These are phyloP conservation scores for Equus przewalskii DNA, from an alignment of 2,113 vertebrate genomes.

Conservation along the genomic window DNA sequence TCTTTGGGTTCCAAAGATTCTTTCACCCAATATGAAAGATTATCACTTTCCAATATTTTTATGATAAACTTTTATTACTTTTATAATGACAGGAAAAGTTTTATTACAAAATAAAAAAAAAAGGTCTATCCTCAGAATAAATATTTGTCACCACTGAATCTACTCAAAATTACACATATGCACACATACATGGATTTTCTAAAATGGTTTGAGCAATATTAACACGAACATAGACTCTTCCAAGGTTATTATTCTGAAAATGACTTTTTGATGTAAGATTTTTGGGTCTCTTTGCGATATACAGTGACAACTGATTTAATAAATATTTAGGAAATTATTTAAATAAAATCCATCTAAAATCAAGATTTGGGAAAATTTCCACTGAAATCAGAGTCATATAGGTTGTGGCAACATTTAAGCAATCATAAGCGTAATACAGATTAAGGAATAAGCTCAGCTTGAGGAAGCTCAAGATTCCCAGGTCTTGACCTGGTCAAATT, in stretches of 20 bases:
- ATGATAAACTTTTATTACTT: neutral
- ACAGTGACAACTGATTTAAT: neutral
- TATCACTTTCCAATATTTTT: constrained; percentile 11
- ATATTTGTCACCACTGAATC: neutral
- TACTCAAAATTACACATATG: neutral
- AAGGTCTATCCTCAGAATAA: neutral
- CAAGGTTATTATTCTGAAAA: neutral
- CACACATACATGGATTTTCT: neutral
- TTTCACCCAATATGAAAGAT: neutral
- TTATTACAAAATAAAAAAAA: neutral
- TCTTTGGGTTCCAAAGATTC: neutral
- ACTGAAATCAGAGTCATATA: neutral
- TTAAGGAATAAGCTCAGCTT: neutral
- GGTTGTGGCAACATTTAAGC: neutral
- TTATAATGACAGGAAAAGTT: constrained; percentile 25
- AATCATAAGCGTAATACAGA: neutral
- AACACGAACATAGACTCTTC: neutral
- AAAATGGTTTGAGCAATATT: neutral
- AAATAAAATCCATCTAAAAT: neutral
- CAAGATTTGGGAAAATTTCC: neutral
- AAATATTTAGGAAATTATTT: neutral
- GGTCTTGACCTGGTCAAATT: neutral
- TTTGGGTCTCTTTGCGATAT: neutral
- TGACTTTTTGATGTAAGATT: neutral
- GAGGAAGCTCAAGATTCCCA: neutral